Evolutionary conservation across 2,113 vertebrate genomes (phyloP), one percentile per base, ranked within the genome.

Genomic region (Osmerus eperlanus): DNA sequence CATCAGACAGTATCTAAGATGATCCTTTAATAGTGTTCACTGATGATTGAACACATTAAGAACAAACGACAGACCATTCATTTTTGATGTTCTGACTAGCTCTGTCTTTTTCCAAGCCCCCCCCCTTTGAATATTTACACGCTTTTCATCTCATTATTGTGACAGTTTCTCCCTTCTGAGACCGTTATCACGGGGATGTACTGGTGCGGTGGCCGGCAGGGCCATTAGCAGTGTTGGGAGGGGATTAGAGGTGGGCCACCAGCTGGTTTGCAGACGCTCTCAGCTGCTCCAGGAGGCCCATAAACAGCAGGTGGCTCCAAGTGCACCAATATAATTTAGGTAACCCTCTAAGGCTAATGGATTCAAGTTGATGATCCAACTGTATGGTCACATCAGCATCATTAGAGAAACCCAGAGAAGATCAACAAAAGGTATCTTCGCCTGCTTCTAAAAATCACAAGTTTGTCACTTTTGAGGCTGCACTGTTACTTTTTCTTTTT

Each of bases 11-110:
- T 65, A 58, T 62, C 58, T 29, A 58, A 64, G 66, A 72, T 75
- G 29, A 63, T 72, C 64, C 72, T 79, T 78, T 87, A 90, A 88
- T 89, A 74, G 89, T 76, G 77, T 72, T 85, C 82, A 71, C 85
- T 91, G 86, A 91, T 88, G 90, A 83, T 86, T 84, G 85, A 90
- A 87, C 82, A 88, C 92, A 92, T 93, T 91, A 91, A 85, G 63
- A 63, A 65, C 69, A 78, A 68, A 65, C 74, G 82, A 84, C 60
- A 79, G 73, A 29, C 52, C 80, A 85, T 91, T 84, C 76, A 86
- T 88, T 86, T 90, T 89, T 91, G 84, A 91, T 88, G 87, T 28
- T 73, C 81, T 78, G 77, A 86, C 84, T 74, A 7, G 25, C 59
- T 52, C 67, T 29, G 53, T 75, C 59, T 67, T 23, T 64, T 53